Base-by-base conservation (phyloP, 2,797 vertebrate species). In the Paratrypauchen microcephalus region DNA sequence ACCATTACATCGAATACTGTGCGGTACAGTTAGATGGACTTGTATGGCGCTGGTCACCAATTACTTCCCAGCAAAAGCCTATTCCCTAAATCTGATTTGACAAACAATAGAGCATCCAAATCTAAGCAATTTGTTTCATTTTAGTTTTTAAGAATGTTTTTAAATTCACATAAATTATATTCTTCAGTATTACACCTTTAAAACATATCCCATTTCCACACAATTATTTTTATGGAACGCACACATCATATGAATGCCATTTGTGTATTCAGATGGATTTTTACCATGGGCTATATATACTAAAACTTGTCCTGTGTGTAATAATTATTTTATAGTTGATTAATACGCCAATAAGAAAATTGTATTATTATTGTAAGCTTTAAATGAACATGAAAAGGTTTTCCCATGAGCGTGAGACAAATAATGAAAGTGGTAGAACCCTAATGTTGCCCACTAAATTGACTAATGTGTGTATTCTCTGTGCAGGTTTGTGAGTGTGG, bases 1-100 rank as follows among this genome's bases (percentile, higher is more conserved):
- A 68, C 67, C 67, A 32, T 78, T 74, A 62, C 56, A 23, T 72
- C 76, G 70, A 70, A 21, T 61, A 57, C 60, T 73, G 54, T 19
- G 54, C 16, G 55, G 30, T 70, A 59, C 61, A 69, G 68, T 76
- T 26, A 61, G 79, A 73, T 72, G 57, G 48, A 68, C 63, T 62
- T 75, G 64, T 69, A 45, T 28, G 72, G 50, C 61, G 19, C 69
- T 56, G 58, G 26, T 76, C 47, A 52, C 62, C 41, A 70, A 55
- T 32, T 55, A 54, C 52, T 52, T 21, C 23, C 50, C 50, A 54
- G 50, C 50, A 23, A 54, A 54, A 54, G 23, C 9, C 1, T 7
- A 4, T 54, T 55, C n/a, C 21, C 3, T 4, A 23, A n/a, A 23
- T 23, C 52, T 23, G 21, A 23, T 55, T 55, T 1, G 23, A 55